Base-by-base conservation (phyloP, 2,797 vertebrate genomes). In the Malacoctenus gilli region DNA sequence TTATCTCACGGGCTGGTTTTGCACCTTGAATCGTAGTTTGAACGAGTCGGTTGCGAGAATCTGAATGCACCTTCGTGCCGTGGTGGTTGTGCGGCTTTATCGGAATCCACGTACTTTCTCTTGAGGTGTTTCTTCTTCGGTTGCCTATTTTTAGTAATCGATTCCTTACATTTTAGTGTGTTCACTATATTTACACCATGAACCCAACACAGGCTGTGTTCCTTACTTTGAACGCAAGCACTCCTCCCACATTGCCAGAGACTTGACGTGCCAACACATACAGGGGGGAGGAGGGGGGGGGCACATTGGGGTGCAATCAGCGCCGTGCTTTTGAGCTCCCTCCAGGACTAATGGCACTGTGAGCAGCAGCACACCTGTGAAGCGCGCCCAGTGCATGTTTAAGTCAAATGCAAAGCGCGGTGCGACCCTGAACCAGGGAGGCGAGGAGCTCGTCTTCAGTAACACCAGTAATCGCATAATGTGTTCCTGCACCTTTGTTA, bases 271-370 rank as follows among this genome's bases (percentile, higher is more conserved):
- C 51, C 31, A 72, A 60, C 48, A 44, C 31, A 15, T 10, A 48
- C 20, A 5, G 20, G 44, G 25, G 61, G 61, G 52, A 19, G 48
- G 62, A 23, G 56, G 52, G 23, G 48, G 62, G 30, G 56, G 46
- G 49, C 1, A 19, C 35, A 14, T 57, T 18, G 2, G 14, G 8
- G n/a, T 50, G 42, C 41, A 54, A 59, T 59, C 52, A n/a, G n/a
- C n/a, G n/a, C n/a, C n/a, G n/a, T 54, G 49, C 30, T 22, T 23
- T 32, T 39, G 16, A 42, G 21, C 48, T 21, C 47, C 14, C 48
- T 25, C 37, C 48, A 43, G 53, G 34, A 36, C 25, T 55, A 51
- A 55, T n/a, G n/a, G n/a, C n/a, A n/a, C n/a, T n/a, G n/a, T n/a
- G n/a, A n/a, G n/a, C 40, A 23, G 50, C 51, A 51, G 23, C 19